These are phyloP conservation scores for Drosophila nigricruria DNA, from an alignment of 2,888 invertebrate genomes.

Conservation along the genomic window DNA sequence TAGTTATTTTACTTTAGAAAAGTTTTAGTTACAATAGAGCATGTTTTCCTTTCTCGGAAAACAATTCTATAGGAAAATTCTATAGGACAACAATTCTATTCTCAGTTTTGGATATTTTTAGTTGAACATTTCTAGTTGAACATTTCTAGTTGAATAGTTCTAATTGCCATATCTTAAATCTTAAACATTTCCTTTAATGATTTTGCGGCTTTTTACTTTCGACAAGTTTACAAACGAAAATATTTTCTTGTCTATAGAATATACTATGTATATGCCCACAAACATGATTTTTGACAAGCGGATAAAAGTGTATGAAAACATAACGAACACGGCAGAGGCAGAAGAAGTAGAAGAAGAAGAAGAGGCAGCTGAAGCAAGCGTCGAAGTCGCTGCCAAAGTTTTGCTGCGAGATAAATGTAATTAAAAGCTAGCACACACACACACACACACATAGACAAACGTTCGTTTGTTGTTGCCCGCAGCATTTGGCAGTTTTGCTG, in stretches of 20 bases:
- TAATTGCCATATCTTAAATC: neutral
- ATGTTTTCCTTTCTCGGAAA: neutral
- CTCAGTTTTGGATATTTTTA: too few species aligned
- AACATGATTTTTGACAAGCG: neutral
- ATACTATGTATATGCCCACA: neutral
- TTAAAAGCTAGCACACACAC: constrained; percentile 61
- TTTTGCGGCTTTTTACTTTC: neutral
- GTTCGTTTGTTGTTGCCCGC: constrained; percentile 65
- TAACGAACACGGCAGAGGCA: constrained; percentile 40
- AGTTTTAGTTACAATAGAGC: neutral
- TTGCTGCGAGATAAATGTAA: constrained; percentile 73
- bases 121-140: neutral
- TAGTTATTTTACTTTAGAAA: neutral
- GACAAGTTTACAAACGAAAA: constrained; percentile 3
- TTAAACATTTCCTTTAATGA: neutral
- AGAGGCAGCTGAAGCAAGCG: constrained; percentile 15
- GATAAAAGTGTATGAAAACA: constrained; percentile 41
- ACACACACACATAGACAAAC: constrained; percentile 17
- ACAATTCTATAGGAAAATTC: neutral
- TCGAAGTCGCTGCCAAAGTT: constrained; percentile 60
- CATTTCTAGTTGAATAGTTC: neutral
- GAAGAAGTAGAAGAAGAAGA: neutral
- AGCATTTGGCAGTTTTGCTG: constrained; percentile 61
- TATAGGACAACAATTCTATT: too few species aligned
- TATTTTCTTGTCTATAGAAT: neutral